These are phyloP conservation scores for Luperina nickerlii DNA, from an alignment of 2,888 invertebrate species.

Conservation along the genomic window DNA sequence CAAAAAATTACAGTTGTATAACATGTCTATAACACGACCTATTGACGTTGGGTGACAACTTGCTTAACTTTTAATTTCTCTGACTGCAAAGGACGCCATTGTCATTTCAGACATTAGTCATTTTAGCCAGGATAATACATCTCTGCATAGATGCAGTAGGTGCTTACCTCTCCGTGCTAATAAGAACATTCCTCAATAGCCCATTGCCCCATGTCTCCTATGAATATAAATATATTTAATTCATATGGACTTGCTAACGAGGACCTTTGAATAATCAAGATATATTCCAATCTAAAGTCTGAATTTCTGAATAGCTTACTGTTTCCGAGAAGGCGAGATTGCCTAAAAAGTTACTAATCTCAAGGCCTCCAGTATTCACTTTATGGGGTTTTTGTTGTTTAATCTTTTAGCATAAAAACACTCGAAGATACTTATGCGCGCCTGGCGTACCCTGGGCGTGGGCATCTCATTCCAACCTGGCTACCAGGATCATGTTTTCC, in stretches of 20 bases:
- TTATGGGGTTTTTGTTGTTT: not conserved
- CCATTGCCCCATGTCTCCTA: not conserved
- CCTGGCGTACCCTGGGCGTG: not conserved
- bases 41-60: too few relatives aligned
- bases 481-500: not conserved
- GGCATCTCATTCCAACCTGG: not conserved
- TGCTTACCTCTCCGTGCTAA: slow-evolving; percentile 5
- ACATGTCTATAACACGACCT: too few relatives aligned
- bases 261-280: not conserved
- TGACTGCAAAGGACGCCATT: not conserved
- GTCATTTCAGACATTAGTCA: not conserved
- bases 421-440: not conserved
- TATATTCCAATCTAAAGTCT: not conserved
- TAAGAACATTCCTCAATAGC: not conserved
- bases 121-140: not conserved
- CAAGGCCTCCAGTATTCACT: not conserved
- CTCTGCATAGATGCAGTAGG: not conserved
- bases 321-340: not conserved
- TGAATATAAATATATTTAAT: not conserved
- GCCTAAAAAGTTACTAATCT: not conserved
- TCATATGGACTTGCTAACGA: slow-evolving; percentile 13
- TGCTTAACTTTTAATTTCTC: not conserved
- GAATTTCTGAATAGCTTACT: not conserved
- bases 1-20: too few relatives aligned
- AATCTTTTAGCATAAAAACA: not conserved